Evolutionary conservation across 2,888 invertebrate species (phyloP), one percentile per base, ranked within the genome.

Genomic region (Drosophila nr. fundita): DNA sequence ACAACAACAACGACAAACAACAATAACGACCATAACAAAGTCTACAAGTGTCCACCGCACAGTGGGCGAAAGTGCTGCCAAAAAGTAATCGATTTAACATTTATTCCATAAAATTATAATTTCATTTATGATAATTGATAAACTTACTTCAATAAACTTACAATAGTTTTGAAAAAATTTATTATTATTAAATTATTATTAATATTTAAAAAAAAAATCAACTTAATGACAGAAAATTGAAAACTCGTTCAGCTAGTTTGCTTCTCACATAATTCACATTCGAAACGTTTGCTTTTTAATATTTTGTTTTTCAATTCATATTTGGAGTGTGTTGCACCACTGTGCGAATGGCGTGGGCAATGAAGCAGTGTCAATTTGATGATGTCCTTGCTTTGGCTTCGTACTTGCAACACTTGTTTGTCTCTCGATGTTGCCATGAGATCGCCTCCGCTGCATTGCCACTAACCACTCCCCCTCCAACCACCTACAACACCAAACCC

Each of bases 301-400:
- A 40, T n/a, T n/a, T n/a, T 2, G 4, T 42, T 42, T 21, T 42
- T 42, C 40, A 5, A 21, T 21, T 11, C 21, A 42, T 42, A 5
- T 42, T 21, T 10, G 4, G 11, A 11, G 4, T 42, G 1, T 7
- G n/a, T 61, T 24, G 68, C 1, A 4, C 49, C 76, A 77, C 58
- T 69, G 80, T 79, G 80, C 54, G 5, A n/a, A 18, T 15, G 45
- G 58, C 75, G 49, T 78, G 63, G 58, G 64, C 68, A 60, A 58
- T 49, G 74, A 30, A 54, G 68, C 73, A 71, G 79, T 89, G 73
- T 82, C 89, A 80, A 83, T 89, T 83, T 80, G 80, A 73, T 65
- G 80, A 73, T 87, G 80, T 87, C 80, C 89, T 80, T 82, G 84
- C 71, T 83, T 86, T 80, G 76, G 86, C 78, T 83, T 76, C 74